These are phyloP conservation scores for Copidosoma aretas DNA, from an alignment of 2,888 invertebrate genomes.

Conservation along the genomic window DNA sequence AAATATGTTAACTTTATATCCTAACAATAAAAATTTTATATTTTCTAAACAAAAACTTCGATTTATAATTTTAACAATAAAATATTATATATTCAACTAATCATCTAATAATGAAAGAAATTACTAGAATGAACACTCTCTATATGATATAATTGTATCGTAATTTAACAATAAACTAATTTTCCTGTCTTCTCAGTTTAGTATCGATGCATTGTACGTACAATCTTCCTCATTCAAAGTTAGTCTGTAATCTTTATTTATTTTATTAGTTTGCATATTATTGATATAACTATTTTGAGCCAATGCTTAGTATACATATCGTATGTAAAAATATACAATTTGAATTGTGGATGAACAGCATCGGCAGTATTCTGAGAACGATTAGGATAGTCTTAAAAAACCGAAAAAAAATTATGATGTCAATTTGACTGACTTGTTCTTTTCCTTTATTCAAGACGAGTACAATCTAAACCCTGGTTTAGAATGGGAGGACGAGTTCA, in stretches of 20 bases:
- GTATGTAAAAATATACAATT: background rate
- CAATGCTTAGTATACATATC: background rate
- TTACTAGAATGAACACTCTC: background rate
- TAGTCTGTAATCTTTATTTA: background rate
- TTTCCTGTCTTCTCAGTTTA: constrained; percentile 35
- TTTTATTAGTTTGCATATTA: background rate
- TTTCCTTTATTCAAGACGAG: constrained; percentile 87
- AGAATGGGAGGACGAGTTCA: constrained; percentile 99
- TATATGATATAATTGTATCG: background rate
- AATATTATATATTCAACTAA: no score
- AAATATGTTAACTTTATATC: no score
- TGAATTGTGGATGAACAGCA: background rate
- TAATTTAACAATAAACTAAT: constrained; percentile 20
- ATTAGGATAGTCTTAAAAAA: constrained; percentile 28
- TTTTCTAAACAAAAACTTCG: no score
- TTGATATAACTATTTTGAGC: background rate
- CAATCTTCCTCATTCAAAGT: background rate
- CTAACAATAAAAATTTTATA: no score
- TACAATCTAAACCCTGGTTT: constrained; percentile 99
- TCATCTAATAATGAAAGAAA: no score
- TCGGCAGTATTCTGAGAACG: constrained; percentile 33
- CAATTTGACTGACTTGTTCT: constrained; percentile 65
- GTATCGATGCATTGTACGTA: constrained; percentile 29
- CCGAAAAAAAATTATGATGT: constrained; percentile 51
- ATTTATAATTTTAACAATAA: no score